Percentiles rank a stretch among this genome's conserved stretches.
Conservation (phyloP, 2,113 vertebrate species). For the Colossoma macropomum region DNA sequence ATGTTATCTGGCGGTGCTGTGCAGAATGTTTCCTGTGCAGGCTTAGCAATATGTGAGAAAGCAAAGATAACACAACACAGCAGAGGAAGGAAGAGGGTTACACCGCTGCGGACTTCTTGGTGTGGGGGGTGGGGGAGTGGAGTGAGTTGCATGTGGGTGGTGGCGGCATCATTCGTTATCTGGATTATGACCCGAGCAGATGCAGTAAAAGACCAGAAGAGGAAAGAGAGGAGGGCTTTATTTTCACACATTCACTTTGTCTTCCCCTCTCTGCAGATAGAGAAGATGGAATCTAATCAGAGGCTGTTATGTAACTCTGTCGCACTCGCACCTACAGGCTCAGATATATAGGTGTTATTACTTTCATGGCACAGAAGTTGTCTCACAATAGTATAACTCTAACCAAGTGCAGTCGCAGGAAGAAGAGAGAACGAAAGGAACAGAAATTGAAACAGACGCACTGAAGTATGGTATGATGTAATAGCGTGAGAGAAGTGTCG, state of each 20-base stretch:
- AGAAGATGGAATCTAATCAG: constrained; percentile 40
- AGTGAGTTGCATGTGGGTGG: not conserved
- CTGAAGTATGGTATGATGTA: not conserved
- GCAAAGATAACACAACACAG: not conserved
- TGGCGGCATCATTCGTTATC: not conserved
- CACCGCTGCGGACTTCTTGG: not conserved
- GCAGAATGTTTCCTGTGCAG: not conserved
- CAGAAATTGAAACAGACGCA: constrained; percentile 6
- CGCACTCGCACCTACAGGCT: not conserved
- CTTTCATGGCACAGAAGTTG: constrained; percentile 23
- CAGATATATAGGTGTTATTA: constrained; percentile 39
- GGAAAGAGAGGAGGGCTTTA: not conserved
- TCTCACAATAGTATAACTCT: constrained; percentile 36
- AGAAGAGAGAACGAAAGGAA: constrained; percentile 3
- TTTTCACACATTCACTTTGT: constrained; percentile 19
- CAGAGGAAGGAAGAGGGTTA: not conserved
- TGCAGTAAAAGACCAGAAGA: not conserved
- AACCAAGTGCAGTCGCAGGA: not conserved
- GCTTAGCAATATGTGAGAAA: not conserved
- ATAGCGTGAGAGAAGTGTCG: not conserved
- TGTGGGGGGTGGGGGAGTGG: not conserved
- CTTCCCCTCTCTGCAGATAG: constrained; percentile 25
- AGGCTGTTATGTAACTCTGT: constrained; percentile 46
- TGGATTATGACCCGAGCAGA: not conserved
- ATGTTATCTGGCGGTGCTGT: not conserved